Base-by-base conservation (phyloP, 2,797 vertebrate genomes). In the Psittacula derbiana region DNA sequence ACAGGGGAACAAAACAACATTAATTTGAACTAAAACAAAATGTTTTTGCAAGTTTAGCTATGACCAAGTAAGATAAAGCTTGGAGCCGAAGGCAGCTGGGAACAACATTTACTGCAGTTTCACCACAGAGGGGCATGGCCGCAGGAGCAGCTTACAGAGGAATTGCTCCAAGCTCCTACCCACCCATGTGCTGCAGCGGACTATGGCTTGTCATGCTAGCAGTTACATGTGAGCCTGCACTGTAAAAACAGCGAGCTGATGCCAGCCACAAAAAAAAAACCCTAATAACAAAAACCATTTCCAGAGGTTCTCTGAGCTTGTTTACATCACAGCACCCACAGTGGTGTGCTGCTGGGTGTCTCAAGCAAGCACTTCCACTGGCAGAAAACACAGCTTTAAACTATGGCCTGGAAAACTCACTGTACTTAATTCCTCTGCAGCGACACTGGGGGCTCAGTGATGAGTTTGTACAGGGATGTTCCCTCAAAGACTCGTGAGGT, bases 191-290 rank as follows among this genome's bases (percentile, higher is more conserved):
- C 66, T 65, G 38, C 6, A 4, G 44, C 5, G 2, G 38, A 19
- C 17, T 3, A 10, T 1, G 1, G 16, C 2, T 1, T 1, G 0
- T 4, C 52, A 24, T 20, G 61, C 76, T 44, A 46, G 47, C 69
- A 64, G 15, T 7, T 27, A 80, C 18, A 5, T 0, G 15, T n/a
- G 19, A 84, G 36, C 36, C 49, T 3, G 1, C 9, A 1, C 15
- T 55, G 33, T 25, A 57, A 53, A 41, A 73, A 24, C 7, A 36
- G 10, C 0, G 2, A 60, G 31, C 17, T 69, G 49, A 44, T 38
- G 49, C 38, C 12, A 10, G 43, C 11, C 17, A 44, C 19, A 8
- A 23, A 40, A 28, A 80, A 43, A 6, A 46, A 40, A 23, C 8
- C 31, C 21, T 14, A 6, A n/a, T 14, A 4, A 10, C 46, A 17